Percentiles rank a stretch among this genome's conserved stretches.
Conservation (phyloP, 2,113 vertebrate species). For the Collichthys lucidus region DNA sequence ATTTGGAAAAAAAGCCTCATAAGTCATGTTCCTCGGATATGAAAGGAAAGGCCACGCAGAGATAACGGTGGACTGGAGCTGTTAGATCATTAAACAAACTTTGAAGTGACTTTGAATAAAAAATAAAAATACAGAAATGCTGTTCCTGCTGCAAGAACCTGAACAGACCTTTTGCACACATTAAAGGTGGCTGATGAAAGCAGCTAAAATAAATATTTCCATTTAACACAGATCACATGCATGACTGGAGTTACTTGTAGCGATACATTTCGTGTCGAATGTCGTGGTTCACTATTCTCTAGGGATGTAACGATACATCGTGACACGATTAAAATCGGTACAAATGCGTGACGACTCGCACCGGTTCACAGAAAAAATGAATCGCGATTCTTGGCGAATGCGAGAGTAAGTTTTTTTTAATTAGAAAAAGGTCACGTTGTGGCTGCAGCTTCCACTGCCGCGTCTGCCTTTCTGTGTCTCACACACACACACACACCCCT, state of each 20-base stretch:
- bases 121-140: conserved; percentile 1
- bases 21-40: background rate
- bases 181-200: background rate
- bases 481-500: no score
- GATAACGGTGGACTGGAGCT: background rate
- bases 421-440: no score
- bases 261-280: background rate
- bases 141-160: background rate
- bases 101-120: conserved; percentile 30
- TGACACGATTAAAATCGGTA: no score
- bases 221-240: background rate
- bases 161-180: background rate
- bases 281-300: no score
- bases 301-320: no score
- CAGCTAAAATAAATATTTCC: background rate
- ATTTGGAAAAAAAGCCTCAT: conserved; percentile 4
- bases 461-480: no score
- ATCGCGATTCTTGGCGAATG: no score
- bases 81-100: conserved; percentile 7
- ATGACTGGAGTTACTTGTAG: background rate
- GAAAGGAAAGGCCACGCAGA: background rate
- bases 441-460: no score
- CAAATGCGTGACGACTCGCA: no score
- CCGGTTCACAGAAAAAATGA: no score
- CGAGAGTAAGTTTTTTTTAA: no score